phyloP scores from a whole-genome alignment of 2,797 vertebrate genomes.

The Sebastes aleutianus region DNA sequence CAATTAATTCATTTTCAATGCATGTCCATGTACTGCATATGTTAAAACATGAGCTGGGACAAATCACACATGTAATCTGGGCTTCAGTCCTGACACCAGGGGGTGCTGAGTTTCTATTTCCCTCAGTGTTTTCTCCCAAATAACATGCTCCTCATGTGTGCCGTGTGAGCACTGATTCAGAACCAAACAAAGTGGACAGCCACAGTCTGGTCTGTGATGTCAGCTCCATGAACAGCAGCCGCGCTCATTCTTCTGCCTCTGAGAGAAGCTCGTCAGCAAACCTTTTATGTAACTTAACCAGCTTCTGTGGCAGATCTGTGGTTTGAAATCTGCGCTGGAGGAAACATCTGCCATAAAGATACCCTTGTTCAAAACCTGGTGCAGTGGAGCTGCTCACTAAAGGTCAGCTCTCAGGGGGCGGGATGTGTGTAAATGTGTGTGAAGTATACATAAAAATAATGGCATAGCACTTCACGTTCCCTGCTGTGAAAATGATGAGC shows the following conservation, averaged over 20 bases:
- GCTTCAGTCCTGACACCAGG: conserved; percentile 62
- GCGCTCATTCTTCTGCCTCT: conserved; percentile 26
- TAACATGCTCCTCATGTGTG: conserved; percentile 38
- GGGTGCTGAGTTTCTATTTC: conserved; percentile 71
- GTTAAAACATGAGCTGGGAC: conserved; percentile 1
- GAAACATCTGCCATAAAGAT: conserved; percentile 33
- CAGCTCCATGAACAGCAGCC: conserved; percentile 19
- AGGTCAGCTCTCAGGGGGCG: conserved; percentile 7
- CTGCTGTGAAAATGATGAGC: conserved; percentile 18
- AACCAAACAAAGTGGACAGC: conserved; percentile 63
- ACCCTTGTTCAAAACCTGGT: conserved; percentile 4
- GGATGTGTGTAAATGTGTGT: neutral
- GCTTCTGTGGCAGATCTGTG: conserved; percentile 10
- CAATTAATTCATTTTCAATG: neutral
- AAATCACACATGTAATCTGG: neutral
- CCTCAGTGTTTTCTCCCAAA: conserved; percentile 17
- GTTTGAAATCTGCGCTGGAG: conserved; percentile 21
- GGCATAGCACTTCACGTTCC: neutral
- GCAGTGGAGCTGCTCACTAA: conserved; percentile 3
- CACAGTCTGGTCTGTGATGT: conserved; percentile 52
- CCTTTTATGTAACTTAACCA: conserved; percentile 37
- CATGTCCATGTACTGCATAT: neutral
- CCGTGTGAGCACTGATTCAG: conserved; percentile 60
- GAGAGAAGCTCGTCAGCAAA: conserved; percentile 32
- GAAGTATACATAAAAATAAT: neutral